Evolutionary conservation across 2,113 vertebrate genomes (phyloP).

Genomic region (Ascaphus truei): DNA sequence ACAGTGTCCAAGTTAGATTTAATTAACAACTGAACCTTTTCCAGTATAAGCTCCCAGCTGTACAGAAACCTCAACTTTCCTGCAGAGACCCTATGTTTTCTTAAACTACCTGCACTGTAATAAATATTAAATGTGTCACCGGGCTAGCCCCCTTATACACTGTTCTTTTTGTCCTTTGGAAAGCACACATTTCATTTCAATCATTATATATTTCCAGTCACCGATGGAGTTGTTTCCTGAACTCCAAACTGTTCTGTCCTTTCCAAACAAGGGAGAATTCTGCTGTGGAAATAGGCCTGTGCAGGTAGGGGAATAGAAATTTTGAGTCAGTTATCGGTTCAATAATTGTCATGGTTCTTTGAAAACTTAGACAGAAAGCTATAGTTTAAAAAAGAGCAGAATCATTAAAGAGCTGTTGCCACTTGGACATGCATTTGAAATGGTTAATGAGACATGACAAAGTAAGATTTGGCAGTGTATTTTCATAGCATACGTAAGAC

Average conservation of each 20-base stretch:
- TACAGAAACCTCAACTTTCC: slow-evolving; percentile 47
- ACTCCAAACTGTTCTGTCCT: slow-evolving; percentile 1
- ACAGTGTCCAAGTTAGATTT: slow-evolving; percentile 67
- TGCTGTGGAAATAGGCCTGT: slow-evolving; percentile 29
- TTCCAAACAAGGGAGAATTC: slow-evolving; percentile 30
- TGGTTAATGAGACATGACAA: not conserved
- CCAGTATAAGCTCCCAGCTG: slow-evolving; percentile 47
- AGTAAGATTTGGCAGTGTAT: not conserved
- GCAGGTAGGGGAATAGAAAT: slow-evolving; percentile 29
- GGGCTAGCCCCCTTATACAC: slow-evolving; percentile 43
- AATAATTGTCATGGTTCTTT: slow-evolving; percentile 12
- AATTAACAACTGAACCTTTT: slow-evolving; percentile 67
- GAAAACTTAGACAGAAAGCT: not conserved
- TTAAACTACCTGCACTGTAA: slow-evolving; percentile 63
- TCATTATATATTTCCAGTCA: slow-evolving; percentile 56
- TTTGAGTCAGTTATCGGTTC: not conserved
- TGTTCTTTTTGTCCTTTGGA: slow-evolving; percentile 50
- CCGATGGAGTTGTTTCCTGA: slow-evolving; percentile 44
- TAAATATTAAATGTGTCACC: slow-evolving; percentile 57
- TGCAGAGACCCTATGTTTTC: slow-evolving; percentile 59
- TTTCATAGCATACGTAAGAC: no score
- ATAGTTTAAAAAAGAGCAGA: not conserved
- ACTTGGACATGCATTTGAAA: no score
- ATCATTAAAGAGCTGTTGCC: not conserved
- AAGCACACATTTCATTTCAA: slow-evolving; percentile 62